Evolutionary conservation across 2,888 invertebrate genomes (phyloP).

Genomic region (Acleris sparsana): DNA sequence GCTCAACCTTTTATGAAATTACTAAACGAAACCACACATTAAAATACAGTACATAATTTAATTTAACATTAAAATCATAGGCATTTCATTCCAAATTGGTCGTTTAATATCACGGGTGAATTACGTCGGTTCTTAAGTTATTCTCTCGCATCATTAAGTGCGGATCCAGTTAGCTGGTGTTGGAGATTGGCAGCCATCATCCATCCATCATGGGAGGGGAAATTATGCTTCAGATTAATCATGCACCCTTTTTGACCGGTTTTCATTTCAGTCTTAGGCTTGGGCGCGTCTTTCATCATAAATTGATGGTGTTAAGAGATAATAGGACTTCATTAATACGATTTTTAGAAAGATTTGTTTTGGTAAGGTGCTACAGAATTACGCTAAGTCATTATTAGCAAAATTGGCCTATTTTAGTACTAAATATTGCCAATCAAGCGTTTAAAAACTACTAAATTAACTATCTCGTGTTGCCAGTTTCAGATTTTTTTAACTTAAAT

Average conservation of each 20-base stretch:
- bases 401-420: too few relatives aligned
- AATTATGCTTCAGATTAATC: slow-evolving; percentile 74
- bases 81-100: slow-evolving; percentile 5
- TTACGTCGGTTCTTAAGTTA: slow-evolving; percentile 6
- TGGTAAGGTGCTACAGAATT: too few relatives aligned
- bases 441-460: too few relatives aligned
- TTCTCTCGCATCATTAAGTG: slow-evolving; percentile 26
- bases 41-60: slow-evolving; percentile 5
- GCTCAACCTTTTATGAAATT: slow-evolving; percentile 4
- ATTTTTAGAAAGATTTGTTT: too few relatives aligned
- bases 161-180: slow-evolving; percentile 37
- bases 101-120: neutral
- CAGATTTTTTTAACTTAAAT: slow-evolving; percentile 38
- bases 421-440: neutral
- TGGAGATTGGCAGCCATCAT: slow-evolving; percentile 55
- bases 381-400: too few relatives aligned
- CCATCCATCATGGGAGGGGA: slow-evolving; percentile 69
- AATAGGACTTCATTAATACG: too few relatives aligned
- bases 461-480: neutral
- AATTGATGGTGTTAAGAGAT: slow-evolving; percentile 8
- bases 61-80: slow-evolving; percentile 4
- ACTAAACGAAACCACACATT: neutral
- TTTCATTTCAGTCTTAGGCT: slow-evolving; percentile 20
- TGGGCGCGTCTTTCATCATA: slow-evolving; percentile 15
- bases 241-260: slow-evolving; percentile 52